Percentiles rank a stretch among this genome's conserved stretches.
Conservation (phyloP, 2,888 invertebrate genomes). For the Yponomeuta plumbellus region DNA sequence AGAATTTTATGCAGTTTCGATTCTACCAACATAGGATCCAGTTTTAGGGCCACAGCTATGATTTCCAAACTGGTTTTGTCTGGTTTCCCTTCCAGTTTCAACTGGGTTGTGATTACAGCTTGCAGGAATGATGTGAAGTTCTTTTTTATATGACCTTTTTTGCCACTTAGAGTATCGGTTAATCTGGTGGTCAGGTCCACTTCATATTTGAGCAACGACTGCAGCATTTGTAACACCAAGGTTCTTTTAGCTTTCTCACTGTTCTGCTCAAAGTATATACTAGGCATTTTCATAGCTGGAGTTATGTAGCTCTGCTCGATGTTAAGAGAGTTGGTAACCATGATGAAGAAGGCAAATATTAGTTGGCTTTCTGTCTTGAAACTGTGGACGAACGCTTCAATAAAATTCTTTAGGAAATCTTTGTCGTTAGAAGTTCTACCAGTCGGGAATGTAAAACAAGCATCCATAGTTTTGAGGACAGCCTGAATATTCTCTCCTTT, state of each 20-base stretch:
- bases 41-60: conserved; percentile 51
- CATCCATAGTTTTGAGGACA: conserved; percentile 60
- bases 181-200: conserved; percentile 56
- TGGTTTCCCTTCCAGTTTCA: conserved; percentile 56
- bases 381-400: conserved; percentile 55
- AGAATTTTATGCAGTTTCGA: conserved; percentile 52
- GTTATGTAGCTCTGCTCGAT: conserved; percentile 57
- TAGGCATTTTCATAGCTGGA: conserved; percentile 47
- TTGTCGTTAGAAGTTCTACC: conserved; percentile 39
- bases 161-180: conserved; percentile 58
- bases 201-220: conserved; percentile 49
- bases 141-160: conserved; percentile 60
- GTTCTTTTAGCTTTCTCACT: conserved; percentile 49
- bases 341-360: conserved; percentile 61
- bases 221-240: conserved; percentile 57
- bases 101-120: conserved; percentile 51
- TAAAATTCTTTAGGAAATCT: conserved; percentile 52
- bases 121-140: conserved; percentile 56
- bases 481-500: conserved; percentile 66
- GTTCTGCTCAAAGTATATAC: conserved; percentile 44
- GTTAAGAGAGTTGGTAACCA: conserved; percentile 46
- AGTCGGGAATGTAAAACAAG: conserved; percentile 54
- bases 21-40: conserved; percentile 63
- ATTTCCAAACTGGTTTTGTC: conserved; percentile 56
- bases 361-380: conserved; percentile 55